These are phyloP conservation scores for Ochlodes sylvanus DNA, from an alignment of 2,888 invertebrate genomes.

Conservation along the genomic window DNA sequence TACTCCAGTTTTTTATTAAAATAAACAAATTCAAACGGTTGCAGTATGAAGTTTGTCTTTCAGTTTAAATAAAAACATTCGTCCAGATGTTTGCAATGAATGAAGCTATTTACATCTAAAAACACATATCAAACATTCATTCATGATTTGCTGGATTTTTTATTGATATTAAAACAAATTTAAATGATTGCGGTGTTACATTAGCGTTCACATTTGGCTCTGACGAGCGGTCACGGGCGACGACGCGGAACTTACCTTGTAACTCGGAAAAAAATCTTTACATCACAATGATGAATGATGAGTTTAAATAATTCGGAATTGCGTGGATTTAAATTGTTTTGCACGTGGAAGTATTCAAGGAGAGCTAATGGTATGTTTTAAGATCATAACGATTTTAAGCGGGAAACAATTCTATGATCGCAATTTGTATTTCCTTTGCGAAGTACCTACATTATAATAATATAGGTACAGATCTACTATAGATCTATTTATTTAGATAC, in stretches of 20 bases:
- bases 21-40: conserved; percentile 1
- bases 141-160: not conserved
- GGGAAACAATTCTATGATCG: conserved; percentile 45
- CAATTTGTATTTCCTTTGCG: not conserved
- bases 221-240: conserved; percentile 37
- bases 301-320: not conserved
- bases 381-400: conserved; percentile 48
- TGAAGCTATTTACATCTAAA: too few relatives aligned
- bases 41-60: not conserved
- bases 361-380: conserved; percentile 46
- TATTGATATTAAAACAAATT: not conserved
- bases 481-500: too few relatives aligned
- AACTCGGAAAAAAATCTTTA: not conserved
- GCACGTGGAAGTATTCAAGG: conserved; percentile 41
- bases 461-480: too few relatives aligned
- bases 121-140: too few relatives aligned
- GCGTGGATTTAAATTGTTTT: conserved; percentile 19
- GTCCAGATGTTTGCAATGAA: too few relatives aligned
- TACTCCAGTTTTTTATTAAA: conserved; percentile 8
- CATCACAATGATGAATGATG: conserved; percentile 3
- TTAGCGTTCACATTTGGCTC: conserved; percentile 38
- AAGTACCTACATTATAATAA: too few relatives aligned
- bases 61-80: too few relatives aligned
- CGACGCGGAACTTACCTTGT: conserved; percentile 41
- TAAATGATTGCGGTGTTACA: too few relatives aligned